Percentiles rank a stretch among this genome's conserved stretches.
phyloP scores from a whole-genome alignment of 1,140 invertebrate genomes.

The Panonychus citri region DNA sequence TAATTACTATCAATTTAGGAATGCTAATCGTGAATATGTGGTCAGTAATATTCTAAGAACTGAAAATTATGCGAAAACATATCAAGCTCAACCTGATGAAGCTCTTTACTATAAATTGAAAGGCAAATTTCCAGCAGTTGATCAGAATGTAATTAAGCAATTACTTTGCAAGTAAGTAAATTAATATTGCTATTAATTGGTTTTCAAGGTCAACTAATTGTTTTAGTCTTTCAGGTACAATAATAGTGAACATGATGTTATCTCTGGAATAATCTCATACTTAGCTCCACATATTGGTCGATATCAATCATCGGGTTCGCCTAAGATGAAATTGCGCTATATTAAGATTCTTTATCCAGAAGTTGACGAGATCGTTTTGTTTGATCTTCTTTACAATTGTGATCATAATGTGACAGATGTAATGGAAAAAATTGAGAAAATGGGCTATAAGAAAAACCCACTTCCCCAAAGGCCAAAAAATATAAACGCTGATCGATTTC shows the following conservation, averaged over 20 bases:
- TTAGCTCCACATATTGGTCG: background rate
- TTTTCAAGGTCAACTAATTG: background rate
- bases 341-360: conserved; percentile 75
- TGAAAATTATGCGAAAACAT: conserved; percentile 25
- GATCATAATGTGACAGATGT: conserved; percentile 70
- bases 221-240: conserved; percentile 10
- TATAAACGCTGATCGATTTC: background rate
- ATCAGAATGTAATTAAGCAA: conserved; percentile 13
- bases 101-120: conserved; percentile 15
- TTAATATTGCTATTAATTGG: too few relatives aligned
- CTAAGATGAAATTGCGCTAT: conserved; percentile 77
- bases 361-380: conserved; percentile 59
- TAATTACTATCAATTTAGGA: conserved; percentile 28
- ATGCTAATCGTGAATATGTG: conserved; percentile 71
- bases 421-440: conserved; percentile 43
- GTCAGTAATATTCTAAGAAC: conserved; percentile 77
- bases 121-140: conserved; percentile 15
- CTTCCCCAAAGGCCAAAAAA: background rate
- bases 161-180: conserved; percentile 14
- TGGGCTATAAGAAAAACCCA: conserved; percentile 47
- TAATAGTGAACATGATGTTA: conserved; percentile 17
- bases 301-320: conserved; percentile 32
- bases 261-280: conserved; percentile 12
- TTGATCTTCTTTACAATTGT: conserved; percentile 51
- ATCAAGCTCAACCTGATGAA: conserved; percentile 12